Evolutionary conservation across 2,113 vertebrate species (phyloP), one percentile per base, ranked within the genome.

Genomic region (Scortum barcoo): DNA sequence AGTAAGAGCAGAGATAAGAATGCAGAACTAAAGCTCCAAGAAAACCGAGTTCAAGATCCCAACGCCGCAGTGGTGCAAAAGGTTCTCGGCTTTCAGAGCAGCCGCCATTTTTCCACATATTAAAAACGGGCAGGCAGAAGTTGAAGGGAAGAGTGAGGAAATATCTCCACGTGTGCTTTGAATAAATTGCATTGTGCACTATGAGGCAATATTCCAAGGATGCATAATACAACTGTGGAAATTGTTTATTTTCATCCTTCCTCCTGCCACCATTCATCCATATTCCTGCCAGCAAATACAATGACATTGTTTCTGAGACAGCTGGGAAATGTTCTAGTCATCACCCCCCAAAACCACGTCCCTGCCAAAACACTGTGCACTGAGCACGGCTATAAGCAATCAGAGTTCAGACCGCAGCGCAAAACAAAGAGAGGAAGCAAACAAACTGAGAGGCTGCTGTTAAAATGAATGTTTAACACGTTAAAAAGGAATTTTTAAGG

Each of bases 261-360:
- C 86, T 80, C 76, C 86, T 90, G 89, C 86, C 89, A 92, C 81
- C 82, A 81, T 91, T 90, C 86, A 91, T 90, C 65, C 78, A 66
- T 24, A 30, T 58, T 80, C 69, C 80, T 90, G 91, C 88, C 91
- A 92, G 83, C 83, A 82, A 87, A 92, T 84, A 88, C 88, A 94
- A 90, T 87, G 85, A 91, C 87, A 91, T 86, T 85, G 86, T 91
- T 87, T 91, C 73, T 78, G 85, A 90, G 91, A 86, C 91, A 86
- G 86, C 83, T 85, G 87, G 90, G 89, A 84, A 90, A 91, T 84
- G 80, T 85, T 88, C 78, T 81, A 71, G 83, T 86, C 87, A 90
- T 85, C 81, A 89, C 76, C 85, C 78, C 78, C 76, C 66, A 57
- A 77, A 87, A 62, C 66, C 78, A 71, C 40, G 20, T 85, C 56